These are phyloP conservation scores for Aphelinus atriplicis DNA, from an alignment of 1,140 invertebrate species.

Conservation along the genomic window DNA sequence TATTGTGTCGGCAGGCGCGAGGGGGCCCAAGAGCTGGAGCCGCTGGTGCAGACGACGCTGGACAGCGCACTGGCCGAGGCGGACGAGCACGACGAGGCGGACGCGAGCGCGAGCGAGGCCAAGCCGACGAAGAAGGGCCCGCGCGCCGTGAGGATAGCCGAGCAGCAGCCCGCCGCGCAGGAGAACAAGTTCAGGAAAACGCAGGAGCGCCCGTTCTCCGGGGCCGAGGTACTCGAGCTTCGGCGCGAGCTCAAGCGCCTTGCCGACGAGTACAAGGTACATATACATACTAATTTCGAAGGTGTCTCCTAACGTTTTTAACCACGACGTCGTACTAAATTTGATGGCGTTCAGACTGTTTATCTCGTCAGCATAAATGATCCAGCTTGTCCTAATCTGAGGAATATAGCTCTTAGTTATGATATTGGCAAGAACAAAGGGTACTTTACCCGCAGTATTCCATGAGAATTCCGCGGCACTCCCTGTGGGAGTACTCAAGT, in stretches of 20 bases:
- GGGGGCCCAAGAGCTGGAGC: constrained; percentile 75
- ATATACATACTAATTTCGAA: background rate
- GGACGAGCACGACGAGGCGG: constrained; percentile 60
- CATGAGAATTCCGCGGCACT: too few relatives aligned
- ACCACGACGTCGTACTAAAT: too few relatives aligned
- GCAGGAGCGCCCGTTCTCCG: constrained; percentile 57
- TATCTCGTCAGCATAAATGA: too few relatives aligned
- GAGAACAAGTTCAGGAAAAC: constrained; percentile 46
- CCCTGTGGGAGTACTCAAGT: too few relatives aligned
- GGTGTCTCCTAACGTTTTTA: too few relatives aligned
- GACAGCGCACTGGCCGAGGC: constrained; percentile 69
- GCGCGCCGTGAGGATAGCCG: constrained; percentile 59
- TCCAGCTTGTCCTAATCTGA: too few relatives aligned
- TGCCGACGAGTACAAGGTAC: constrained; percentile 91
- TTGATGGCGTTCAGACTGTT: too few relatives aligned
- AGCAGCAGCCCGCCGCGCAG: constrained; percentile 28
- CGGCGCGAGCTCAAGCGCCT: constrained; percentile 89
- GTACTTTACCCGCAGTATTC: too few relatives aligned
- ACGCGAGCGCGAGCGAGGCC: background rate
- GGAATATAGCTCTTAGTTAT: too few relatives aligned
- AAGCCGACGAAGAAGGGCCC: constrained; percentile 10
- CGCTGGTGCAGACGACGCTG: constrained; percentile 75
- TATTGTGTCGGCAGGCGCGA: constrained; percentile 15
- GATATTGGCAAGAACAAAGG: too few relatives aligned
- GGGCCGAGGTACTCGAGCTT: constrained; percentile 78